Evolutionary conservation across 2,797 vertebrate genomes (phyloP).

Genomic region (Pseudopleuronectes americanus): DNA sequence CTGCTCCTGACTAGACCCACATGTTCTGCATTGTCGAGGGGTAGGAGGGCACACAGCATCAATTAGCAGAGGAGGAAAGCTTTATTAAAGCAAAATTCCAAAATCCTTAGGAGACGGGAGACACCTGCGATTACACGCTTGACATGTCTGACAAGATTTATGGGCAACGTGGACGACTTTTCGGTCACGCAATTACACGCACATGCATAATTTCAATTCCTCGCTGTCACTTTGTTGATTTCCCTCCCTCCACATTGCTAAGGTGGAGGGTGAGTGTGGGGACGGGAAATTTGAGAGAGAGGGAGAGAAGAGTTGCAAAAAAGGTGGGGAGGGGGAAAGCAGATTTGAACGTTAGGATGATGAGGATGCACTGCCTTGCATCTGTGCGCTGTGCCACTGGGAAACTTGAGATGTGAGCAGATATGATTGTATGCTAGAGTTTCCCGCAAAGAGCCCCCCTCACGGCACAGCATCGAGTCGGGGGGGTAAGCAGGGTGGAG

Average conservation of each 20-base stretch:
- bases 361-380: constrained; percentile 73
- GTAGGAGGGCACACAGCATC: constrained; percentile 40
- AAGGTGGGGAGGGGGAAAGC: constrained; percentile 49
- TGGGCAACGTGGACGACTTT: constrained; percentile 26
- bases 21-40: constrained; percentile 61
- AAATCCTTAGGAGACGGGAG: constrained; percentile 56
- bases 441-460: constrained; percentile 84
- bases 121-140: constrained; percentile 32
- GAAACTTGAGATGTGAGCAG: constrained; percentile 83
- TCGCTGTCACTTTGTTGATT: constrained; percentile 41
- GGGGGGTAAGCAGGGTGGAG: constrained; percentile 55
- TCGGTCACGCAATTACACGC: constrained; percentile 50
- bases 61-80: constrained; percentile 57
- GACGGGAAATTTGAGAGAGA: constrained; percentile 53
- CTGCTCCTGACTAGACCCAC: constrained; percentile 61
- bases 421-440: constrained; percentile 80
- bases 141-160: constrained; percentile 34
- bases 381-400: constrained; percentile 63
- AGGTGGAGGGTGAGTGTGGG: constrained; percentile 40
- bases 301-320: constrained; percentile 52
- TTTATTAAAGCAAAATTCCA: constrained; percentile 44
- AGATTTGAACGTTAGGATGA: constrained; percentile 82
- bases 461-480: constrained; percentile 49
- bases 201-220: constrained; percentile 26
- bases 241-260: constrained; percentile 45